Percentiles rank a stretch among this genome's conserved stretches.
Conservation (phyloP, 2,113 vertebrate species). For the Toxostoma redivivum region DNA sequence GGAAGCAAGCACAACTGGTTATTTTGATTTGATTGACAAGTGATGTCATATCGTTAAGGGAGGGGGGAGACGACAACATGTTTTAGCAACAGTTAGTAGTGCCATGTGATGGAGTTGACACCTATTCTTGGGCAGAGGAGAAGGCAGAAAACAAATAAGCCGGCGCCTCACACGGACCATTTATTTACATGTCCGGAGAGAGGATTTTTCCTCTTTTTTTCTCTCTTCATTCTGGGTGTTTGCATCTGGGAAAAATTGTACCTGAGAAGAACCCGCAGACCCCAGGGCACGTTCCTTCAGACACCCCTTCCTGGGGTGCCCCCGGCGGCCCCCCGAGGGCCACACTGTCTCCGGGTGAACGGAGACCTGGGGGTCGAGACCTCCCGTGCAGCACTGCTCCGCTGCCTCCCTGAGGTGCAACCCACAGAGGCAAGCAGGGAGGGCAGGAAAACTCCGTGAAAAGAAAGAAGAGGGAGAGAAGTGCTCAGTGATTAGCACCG, state of each 20-base stretch:
- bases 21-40: constrained; percentile 24
- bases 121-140: not conserved
- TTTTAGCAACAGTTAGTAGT: constrained; percentile 45
- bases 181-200: not conserved
- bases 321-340: not conserved
- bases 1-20: constrained; percentile 12
- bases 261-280: not conserved
- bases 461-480: not conserved
- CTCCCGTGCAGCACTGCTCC: not conserved
- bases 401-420: not conserved
- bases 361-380: not conserved
- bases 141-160: not conserved
- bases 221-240: not conserved
- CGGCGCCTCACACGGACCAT: not conserved
- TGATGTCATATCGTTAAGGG: constrained; percentile 28
- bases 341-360: not conserved
- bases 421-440: not conserved
- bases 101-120: not conserved
- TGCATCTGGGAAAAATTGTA: not conserved
- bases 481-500: not conserved
- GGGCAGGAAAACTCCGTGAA: not conserved
- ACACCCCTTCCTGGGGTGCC: not conserved
- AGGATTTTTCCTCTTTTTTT: not conserved
- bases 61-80: constrained; percentile 15
- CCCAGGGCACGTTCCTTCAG: not conserved